Percentiles rank a stretch among this genome's conserved stretches.
These are phyloP conservation scores for Amphipyra tragopoginis DNA, from an alignment of 2,888 invertebrate genomes.

Conservation along the genomic window DNA sequence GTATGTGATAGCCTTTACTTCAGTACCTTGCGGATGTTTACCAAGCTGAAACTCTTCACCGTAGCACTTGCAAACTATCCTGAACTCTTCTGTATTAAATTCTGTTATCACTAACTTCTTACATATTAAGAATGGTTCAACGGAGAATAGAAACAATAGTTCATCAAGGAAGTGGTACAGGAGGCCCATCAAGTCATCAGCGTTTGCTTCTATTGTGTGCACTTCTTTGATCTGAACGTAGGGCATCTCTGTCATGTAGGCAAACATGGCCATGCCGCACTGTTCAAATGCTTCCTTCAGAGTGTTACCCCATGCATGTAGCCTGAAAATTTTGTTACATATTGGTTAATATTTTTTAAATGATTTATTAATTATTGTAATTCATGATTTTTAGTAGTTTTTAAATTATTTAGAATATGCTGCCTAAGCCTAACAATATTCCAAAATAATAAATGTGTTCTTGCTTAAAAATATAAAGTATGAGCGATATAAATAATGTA, in stretches of 20 bases:
- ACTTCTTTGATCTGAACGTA: slow-evolving; percentile 95
- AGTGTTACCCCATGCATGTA: slow-evolving; percentile 97
- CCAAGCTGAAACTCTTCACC: slow-evolving; percentile 98
- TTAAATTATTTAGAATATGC: too few relatives aligned
- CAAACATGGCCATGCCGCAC: slow-evolving; percentile 98
- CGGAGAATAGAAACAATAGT: slow-evolving; percentile 96
- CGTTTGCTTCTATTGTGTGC: slow-evolving; percentile 95
- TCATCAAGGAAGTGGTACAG: slow-evolving; percentile 98
- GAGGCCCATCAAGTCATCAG: slow-evolving; percentile 96
- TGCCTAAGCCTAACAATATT: too few relatives aligned
- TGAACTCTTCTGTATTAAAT: slow-evolving; percentile 95
- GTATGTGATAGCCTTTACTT: slow-evolving; percentile 99
- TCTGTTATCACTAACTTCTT: slow-evolving; percentile 96
- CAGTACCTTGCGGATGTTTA: slow-evolving; percentile 99
- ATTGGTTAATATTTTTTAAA: slow-evolving; percentile 1
- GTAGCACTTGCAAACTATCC: slow-evolving; percentile 94
- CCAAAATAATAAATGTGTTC: too few relatives aligned
- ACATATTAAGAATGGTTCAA: slow-evolving; percentile 96
- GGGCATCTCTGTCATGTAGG: slow-evolving; percentile 98
- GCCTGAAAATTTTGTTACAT: slow-evolving; percentile 85
- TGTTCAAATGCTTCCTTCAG: slow-evolving; percentile 98
- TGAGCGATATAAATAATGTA: background rate
- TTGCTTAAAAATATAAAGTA: background rate
- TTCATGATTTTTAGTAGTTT: too few relatives aligned
- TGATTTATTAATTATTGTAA: background rate